Conservation (phyloP, 2,113 vertebrate species). For the Nesogale talazaci region DNA sequence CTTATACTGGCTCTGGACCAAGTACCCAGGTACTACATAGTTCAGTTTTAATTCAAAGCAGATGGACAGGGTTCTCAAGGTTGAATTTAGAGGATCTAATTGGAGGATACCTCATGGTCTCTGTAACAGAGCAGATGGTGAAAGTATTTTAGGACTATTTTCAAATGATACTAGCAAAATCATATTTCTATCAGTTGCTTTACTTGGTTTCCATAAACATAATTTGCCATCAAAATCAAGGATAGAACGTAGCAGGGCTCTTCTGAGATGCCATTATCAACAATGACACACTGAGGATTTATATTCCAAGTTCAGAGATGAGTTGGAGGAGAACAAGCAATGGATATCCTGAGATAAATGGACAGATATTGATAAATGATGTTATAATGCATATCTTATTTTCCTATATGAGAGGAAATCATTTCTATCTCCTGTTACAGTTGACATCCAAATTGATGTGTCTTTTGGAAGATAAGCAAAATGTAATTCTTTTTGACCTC, state of each 20-base stretch:
- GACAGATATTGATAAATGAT: constrained; percentile 64
- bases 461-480: constrained; percentile 50
- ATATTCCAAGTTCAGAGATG: constrained; percentile 56
- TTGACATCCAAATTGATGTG: constrained; percentile 39
- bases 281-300: constrained; percentile 58
- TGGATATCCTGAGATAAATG: constrained; percentile 54
- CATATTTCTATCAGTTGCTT: constrained; percentile 52
- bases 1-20: constrained; percentile 37
- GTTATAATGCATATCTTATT: constrained; percentile 31
- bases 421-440: constrained; percentile 16
- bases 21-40: constrained; percentile 58
- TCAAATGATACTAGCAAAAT: constrained; percentile 60
- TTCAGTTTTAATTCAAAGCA: constrained; percentile 63
- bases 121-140: constrained; percentile 61
- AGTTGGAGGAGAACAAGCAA: constrained; percentile 43
- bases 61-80: constrained; percentile 66
- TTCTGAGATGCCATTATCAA: constrained; percentile 67
- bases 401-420: constrained; percentile 54
- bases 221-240: constrained; percentile 65
- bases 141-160: constrained; percentile 67
- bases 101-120: constrained; percentile 50
- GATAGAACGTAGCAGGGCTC: constrained; percentile 38
- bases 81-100: constrained; percentile 46
- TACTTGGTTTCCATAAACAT: constrained; percentile 50
- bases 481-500: background rate